Base-by-base conservation (phyloP, 2,797 vertebrate genomes). In the Enteromius paludinosus region DNA sequence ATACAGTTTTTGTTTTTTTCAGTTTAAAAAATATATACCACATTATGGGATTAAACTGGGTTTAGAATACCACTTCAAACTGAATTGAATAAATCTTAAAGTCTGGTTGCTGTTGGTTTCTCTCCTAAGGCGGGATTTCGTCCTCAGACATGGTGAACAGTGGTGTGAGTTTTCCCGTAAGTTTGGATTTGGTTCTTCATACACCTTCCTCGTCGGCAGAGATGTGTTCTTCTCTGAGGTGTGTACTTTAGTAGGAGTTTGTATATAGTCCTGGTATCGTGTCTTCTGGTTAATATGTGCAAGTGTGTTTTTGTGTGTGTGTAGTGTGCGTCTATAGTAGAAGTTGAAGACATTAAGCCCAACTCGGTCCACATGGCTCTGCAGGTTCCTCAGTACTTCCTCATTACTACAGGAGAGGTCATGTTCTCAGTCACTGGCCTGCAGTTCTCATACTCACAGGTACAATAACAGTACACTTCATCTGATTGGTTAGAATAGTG, bases 391-490 rank as follows among this genome's bases (percentile, higher is more conserved):
- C 98, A 99, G 92, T 99, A 99, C 89, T 97, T 99, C 91, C 93
- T 99, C 71, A 92, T 99, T 1, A 98, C 98, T 0, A 92, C 90
- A 45, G 98, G 93, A 25, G 98, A 99, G 90, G 96, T 99, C 73
- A 94, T 98, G 85, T 99, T 97, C 91, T 99, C 98, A 3, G 93
- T 99, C 80, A 99, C 97, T 0, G 98, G 97, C 38, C 86, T 99
- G 86, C 96, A 96, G 88, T 99, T 98, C 92, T 98, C 98, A 1
- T 99, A 99, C 79, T 97, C 97, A 47, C 98, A 99, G 97, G 98
- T 99, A 93, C 9, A 87, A 45, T 8, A 66, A 1, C 4, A 38
- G 86, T 3, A 30, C 62, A 61, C 71, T n/a, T 17, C 33, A n/a
- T 41, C 15, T 1, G 18, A 38, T 11, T 65, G 64, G 4, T 65